Percentiles rank a stretch among this genome's conserved stretches.
Conservation (phyloP, 2,888 invertebrate species). For the Erynnis tages region DNA sequence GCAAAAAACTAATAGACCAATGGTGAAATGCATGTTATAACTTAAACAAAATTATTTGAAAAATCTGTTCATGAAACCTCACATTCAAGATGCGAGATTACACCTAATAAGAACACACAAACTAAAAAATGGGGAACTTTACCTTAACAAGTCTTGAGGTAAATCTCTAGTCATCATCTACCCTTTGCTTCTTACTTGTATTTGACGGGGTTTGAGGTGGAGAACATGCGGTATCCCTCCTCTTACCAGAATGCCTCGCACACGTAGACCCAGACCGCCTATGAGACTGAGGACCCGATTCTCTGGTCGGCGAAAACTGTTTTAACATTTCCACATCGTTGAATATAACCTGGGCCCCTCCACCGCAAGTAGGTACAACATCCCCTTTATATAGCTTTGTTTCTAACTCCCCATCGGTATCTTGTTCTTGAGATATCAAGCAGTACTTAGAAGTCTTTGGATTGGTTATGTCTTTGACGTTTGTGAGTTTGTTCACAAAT, state of each 20-base stretch:
- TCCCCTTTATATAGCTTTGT: conserved; percentile 97
- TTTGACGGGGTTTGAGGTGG: conserved; percentile 72
- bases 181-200: conserved; percentile 70
- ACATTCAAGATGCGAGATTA: no score
- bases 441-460: conserved; percentile 92
- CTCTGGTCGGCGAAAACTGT: conserved; percentile 87
- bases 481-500: conserved; percentile 91
- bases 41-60: no score
- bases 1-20: no score
- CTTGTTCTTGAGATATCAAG: conserved; percentile 94
- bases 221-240: conserved; percentile 63
- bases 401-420: conserved; percentile 95
- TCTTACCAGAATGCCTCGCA: conserved; percentile 68
- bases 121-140: no score
- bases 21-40: no score
- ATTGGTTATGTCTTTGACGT: conserved; percentile 88
- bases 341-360: conserved; percentile 97
- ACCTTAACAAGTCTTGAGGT: no score
- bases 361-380: conserved; percentile 95
- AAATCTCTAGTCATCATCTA: conserved; percentile 60
- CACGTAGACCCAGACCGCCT: conserved; percentile 53
- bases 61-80: no score
- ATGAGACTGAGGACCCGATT: conserved; percentile 48
- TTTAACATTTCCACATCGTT: conserved; percentile 95
- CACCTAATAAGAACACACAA: no score